These are phyloP conservation scores for Lasioglossum albipes DNA, from an alignment of 1,140 invertebrate genomes.

Conservation along the genomic window DNA sequence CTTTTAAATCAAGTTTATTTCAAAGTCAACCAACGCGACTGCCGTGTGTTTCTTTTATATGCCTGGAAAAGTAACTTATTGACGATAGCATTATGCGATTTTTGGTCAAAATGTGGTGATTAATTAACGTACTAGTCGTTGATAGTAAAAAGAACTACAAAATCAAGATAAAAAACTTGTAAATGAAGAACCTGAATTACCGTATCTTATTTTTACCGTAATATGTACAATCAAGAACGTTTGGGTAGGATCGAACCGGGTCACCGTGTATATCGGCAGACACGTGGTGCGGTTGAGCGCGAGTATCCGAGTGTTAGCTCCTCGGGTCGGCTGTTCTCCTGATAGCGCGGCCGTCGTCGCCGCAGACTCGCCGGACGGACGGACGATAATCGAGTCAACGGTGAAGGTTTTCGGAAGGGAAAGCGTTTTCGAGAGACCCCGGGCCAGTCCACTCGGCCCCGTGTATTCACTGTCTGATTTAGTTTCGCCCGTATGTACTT, in stretches of 20 bases:
- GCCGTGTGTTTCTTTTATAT: too few relatives aligned
- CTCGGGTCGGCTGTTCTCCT: conserved; percentile 35
- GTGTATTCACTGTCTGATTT: conserved; percentile 51
- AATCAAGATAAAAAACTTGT: too few relatives aligned
- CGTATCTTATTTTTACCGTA: too few relatives aligned
- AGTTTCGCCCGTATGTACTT: conserved; percentile 42
- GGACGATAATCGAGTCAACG: conserved; percentile 57
- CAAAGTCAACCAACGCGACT: too few relatives aligned
- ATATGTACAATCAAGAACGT: too few relatives aligned
- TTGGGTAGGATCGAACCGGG: not conserved
- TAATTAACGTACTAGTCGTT: too few relatives aligned
- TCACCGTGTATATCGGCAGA: not conserved
- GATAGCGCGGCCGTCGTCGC: conserved; percentile 34
- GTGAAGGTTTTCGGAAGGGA: conserved; percentile 40
- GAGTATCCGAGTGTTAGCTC: not conserved
- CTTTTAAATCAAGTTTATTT: too few relatives aligned
- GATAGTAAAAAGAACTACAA: too few relatives aligned
- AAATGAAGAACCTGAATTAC: too few relatives aligned
- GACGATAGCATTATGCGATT: too few relatives aligned
- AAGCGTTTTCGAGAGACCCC: conserved; percentile 30
- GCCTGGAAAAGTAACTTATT: too few relatives aligned
- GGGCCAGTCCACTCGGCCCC: conserved; percentile 10
- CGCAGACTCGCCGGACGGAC: conserved; percentile 59
- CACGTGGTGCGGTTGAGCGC: not conserved
- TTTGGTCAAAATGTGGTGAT: too few relatives aligned